Conservation (phyloP, 2,797 vertebrate species). For the Rhodeus uyekii region DNA sequence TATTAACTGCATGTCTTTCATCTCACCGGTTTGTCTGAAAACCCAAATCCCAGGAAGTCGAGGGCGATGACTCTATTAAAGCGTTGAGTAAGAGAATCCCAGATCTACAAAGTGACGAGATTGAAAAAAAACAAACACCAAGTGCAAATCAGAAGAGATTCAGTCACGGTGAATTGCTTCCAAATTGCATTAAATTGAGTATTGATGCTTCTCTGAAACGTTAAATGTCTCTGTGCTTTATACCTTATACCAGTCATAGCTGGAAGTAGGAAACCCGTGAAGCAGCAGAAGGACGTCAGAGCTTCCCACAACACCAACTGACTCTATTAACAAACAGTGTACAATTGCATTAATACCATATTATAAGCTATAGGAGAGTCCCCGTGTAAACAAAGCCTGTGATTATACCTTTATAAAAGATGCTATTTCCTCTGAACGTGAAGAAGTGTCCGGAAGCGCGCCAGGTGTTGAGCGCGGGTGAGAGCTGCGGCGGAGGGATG, state of each 20-base stretch:
- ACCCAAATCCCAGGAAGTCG: slow-evolving; percentile 95
- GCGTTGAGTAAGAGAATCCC: slow-evolving; percentile 88
- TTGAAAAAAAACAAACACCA: background rate
- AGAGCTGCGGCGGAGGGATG: slow-evolving; percentile 87
- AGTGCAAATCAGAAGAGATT: background rate
- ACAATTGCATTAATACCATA: too few relatives aligned
- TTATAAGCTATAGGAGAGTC: too few relatives aligned
- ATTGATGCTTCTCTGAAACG: background rate
- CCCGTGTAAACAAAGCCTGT: background rate
- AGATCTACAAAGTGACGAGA: slow-evolving; percentile 77
- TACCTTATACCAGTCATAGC: slow-evolving; percentile 96
- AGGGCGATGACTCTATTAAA: slow-evolving; percentile 90
- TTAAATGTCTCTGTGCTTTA: too few relatives aligned
- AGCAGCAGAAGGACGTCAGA: slow-evolving; percentile 87
- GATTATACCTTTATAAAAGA: slow-evolving; percentile 92
- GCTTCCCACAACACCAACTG: slow-evolving; percentile 84
- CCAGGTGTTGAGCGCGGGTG: slow-evolving; percentile 87
- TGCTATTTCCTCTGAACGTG: slow-evolving; percentile 79
- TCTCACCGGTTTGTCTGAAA: slow-evolving; percentile 96
- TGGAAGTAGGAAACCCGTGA: slow-evolving; percentile 94
- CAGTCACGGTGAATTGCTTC: background rate
- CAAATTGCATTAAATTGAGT: background rate
- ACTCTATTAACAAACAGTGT: slow-evolving; percentile 73
- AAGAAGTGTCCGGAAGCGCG: slow-evolving; percentile 79
- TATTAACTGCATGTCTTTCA: background rate